Conservation (phyloP, 2,113 vertebrate species). For the Baryphthengus martii region DNA sequence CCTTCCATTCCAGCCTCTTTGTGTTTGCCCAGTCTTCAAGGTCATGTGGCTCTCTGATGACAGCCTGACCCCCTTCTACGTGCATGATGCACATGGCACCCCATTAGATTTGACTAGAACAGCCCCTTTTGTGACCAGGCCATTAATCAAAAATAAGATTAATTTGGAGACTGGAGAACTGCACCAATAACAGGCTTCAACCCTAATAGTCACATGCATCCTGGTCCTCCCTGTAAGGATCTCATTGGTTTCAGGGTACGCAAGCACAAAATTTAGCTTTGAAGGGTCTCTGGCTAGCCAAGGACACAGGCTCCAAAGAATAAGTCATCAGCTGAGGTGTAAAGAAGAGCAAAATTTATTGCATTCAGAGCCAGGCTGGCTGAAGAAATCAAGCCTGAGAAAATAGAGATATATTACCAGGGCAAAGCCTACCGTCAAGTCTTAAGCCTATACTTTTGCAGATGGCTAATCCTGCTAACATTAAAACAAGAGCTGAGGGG, state of each 20-base stretch:
- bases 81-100: background rate
- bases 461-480: slow-evolving; percentile 28
- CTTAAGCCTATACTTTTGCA: slow-evolving; percentile 28
- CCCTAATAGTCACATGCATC: background rate
- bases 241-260: background rate
- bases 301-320: slow-evolving; percentile 34
- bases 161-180: background rate
- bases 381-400: slow-evolving; percentile 49
- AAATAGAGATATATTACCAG: slow-evolving; percentile 61
- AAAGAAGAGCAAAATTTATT: slow-evolving; percentile 52
- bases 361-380: slow-evolving; percentile 5
- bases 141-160: background rate
- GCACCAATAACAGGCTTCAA: background rate
- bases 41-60: background rate
- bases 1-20: background rate
- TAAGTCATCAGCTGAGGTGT: slow-evolving; percentile 51
- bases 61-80: background rate
- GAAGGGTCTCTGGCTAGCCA: slow-evolving; percentile 33
- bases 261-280: slow-evolving; percentile 34
- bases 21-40: background rate
- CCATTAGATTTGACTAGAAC: background rate
- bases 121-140: background rate
- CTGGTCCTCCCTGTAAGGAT: background rate
- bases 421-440: background rate
- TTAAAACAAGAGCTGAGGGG: background rate